Evolutionary conservation across 1,140 invertebrate species (phyloP).

Genomic region (Drosophila yakuba): DNA sequence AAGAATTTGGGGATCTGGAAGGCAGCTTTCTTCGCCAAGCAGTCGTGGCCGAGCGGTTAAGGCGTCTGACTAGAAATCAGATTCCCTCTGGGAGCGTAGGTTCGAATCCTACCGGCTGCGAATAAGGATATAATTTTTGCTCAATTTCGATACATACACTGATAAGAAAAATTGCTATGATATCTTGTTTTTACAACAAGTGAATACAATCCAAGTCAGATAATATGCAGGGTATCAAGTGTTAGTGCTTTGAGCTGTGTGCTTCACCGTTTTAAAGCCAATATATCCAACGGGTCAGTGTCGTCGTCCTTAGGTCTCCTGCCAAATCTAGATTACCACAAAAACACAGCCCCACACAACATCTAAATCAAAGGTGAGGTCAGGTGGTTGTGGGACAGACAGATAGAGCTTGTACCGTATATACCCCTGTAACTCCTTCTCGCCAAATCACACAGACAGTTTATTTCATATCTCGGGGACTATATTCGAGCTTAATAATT

Average conservation of each 20-base stretch:
- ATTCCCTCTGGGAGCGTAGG: conserved; percentile 94
- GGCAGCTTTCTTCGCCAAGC: conserved; percentile 67
- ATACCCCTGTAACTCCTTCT: not conserved
- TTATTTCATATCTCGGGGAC: conserved; percentile 57
- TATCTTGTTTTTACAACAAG: not conserved
- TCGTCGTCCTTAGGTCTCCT: not conserved
- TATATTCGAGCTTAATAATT: conserved; percentile 71
- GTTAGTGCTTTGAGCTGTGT: not conserved
- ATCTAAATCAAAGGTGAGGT: conserved; percentile 13
- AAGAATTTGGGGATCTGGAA: not conserved
- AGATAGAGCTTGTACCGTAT: conserved; percentile 2
- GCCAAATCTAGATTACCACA: conserved; percentile 1
- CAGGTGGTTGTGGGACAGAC: conserved; percentile 8
- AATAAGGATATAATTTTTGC: conserved; percentile 86
- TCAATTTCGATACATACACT: not conserved
- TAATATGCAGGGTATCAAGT: not conserved
- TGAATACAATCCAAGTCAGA: too few relatives aligned
- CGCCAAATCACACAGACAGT: conserved; percentile 33
- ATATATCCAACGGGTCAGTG: not conserved
- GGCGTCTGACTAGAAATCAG: conserved; percentile 94
- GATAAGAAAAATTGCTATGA: not conserved
- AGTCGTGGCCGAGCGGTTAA: conserved; percentile 94
- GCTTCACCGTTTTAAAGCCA: not conserved
- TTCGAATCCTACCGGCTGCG: conserved; percentile 94
- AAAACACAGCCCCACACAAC: conserved; percentile 2